Base-by-base conservation (phyloP, 1,140 invertebrate species). In the Rhynchophorus ferrugineus region DNA sequence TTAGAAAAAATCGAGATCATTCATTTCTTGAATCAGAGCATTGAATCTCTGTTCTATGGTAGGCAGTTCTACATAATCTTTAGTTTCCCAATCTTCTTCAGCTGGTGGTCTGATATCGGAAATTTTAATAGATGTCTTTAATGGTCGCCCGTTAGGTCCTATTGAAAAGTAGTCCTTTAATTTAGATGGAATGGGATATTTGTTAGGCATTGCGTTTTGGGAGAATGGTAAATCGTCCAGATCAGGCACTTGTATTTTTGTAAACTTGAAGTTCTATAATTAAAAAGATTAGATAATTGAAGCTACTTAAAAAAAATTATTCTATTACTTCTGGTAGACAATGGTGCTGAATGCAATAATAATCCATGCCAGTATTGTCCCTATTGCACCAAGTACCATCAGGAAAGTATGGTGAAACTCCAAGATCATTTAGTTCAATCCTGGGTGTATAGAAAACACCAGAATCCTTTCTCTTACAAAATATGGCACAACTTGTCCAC, bases 381-480 rank as follows among this genome's bases (percentile, higher is more conserved):
- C 72, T 71, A 62, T 88, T 83, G 60, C 85, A 89, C 83, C 83
- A 86, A 2, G 85, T 88, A 1, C 86, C 86, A 68, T 89, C 85
- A 0, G 86, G 86, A 62, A 87, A 85, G 67, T 87, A 87, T 0
- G 84, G 78, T 57, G 84, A 79, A 3, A 84, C 67, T 3, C 82
- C 82, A 17, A 81, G 68, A 63, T 83, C 81, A 63, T 86, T 84
- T 24, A 87, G 71, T 68, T 87, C 84, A 2, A 85, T 70, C 2
- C 83, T 71, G 1, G 85, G 84, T 1, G 85, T 81, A 63, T 87
- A 88, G 69, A 78, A 89, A 1, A 77, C 77, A 1, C 77, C 77
- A 18, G 75, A 78, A 55, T 78, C 78, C 35, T 73, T 74, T 9
- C 81, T 74, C 38, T 76, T 72, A 61, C 85, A 89, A 66, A 86